Conservation (phyloP, 2,888 invertebrate species). For the Latrodectus elegans region DNA sequence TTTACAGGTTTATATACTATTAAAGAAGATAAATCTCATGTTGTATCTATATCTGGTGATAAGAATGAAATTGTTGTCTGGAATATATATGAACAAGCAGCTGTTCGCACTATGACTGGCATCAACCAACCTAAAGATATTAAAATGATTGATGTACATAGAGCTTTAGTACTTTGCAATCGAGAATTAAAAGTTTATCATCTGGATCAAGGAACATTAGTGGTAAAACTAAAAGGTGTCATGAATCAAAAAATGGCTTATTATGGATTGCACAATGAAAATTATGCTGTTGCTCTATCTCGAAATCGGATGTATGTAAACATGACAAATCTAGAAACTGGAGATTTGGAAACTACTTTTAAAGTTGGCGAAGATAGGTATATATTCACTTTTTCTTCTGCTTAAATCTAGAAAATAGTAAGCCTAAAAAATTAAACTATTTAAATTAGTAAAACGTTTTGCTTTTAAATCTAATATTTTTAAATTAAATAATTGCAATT, state of each 20-base stretch:
- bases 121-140: slow-evolving; percentile 86
- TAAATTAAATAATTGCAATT: too few relatives aligned
- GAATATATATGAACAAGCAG: slow-evolving; percentile 81
- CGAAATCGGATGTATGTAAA: slow-evolving; percentile 92
- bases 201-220: slow-evolving; percentile 82
- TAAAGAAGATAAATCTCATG: slow-evolving; percentile 82
- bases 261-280: slow-evolving; percentile 87
- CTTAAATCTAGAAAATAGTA: too few relatives aligned
- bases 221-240: slow-evolving; percentile 84
- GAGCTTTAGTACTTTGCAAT: slow-evolving; percentile 86
- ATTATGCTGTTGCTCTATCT: slow-evolving; percentile 87
- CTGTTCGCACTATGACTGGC: slow-evolving; percentile 82
- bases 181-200: slow-evolving; percentile 88
- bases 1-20: slow-evolving; percentile 81
- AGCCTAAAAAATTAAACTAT: too few relatives aligned
- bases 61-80: slow-evolving; percentile 87
- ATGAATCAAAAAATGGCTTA: slow-evolving; percentile 96
- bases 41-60: slow-evolving; percentile 84
- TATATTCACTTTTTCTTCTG: not conserved
- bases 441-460: too few relatives aligned
- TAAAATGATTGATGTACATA: slow-evolving; percentile 82
- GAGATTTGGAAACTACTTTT: slow-evolving; percentile 88
- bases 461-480: too few relatives aligned
- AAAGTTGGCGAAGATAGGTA: slow-evolving; percentile 85
- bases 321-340: slow-evolving; percentile 87